Base-by-base conservation (phyloP, 2,888 invertebrate species). In the Poecilus cupreus region DNA sequence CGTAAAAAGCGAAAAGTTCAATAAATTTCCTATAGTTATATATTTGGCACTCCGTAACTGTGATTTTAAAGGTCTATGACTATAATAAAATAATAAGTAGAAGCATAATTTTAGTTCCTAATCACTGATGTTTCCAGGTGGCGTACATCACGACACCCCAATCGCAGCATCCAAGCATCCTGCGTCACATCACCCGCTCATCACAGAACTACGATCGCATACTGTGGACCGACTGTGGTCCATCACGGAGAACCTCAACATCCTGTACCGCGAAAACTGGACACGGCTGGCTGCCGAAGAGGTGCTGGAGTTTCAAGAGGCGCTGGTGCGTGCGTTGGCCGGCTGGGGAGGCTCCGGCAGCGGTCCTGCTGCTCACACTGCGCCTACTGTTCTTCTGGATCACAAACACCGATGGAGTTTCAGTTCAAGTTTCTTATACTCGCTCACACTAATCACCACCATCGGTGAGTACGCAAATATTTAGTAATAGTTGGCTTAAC, bases 261-360 rank as follows among this genome's bases (percentile, higher is more conserved):
- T 97, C 85, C 90, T 98, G 80, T 96, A 97, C 88, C 94, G 96
- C 86, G 95, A 96, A 86, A 97, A 97, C 89, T 98, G 97, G 97
- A 97, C 97, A 13, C 92, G 94, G 84, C 88, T 96, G 83, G 97
- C 97, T 0, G 95, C 96, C n/a, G 93, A 94, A 84, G 96, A 96
- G 89, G 95, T 98, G 84, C 92, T 95, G 88, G 93, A 94, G 86
- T 96, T 96, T 87, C 96, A 97, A 89, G 93, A 94, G 84, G 90
- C 91, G 75, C 85, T 93, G 80, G 89, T 92, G 81, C 89, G 90
- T 84, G 90, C 91, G 1, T 85, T 91, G 77, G 87, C 85, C 80
- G 85, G 57, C 11, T 43, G 64, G 75, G 83, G 84, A 3, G 86
- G 84, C 68, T 86, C 82, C 51, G 85, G 84, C 70, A 87, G 82